Conservation (phyloP, 2,888 invertebrate species). For the Nephrotoma guestfalica region DNA sequence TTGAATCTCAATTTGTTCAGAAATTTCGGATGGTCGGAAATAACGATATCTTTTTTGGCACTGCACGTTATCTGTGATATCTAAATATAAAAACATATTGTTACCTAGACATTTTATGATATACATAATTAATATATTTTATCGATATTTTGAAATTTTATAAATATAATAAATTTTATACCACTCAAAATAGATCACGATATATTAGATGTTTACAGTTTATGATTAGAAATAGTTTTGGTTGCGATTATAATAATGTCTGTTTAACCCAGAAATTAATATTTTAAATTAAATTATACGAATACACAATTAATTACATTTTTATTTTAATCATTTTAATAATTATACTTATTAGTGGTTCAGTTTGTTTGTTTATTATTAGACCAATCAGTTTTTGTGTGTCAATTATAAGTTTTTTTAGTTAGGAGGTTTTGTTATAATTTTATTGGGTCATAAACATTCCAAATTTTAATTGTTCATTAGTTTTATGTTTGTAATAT, state of each 20-base stretch:
- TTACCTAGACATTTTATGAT: background rate
- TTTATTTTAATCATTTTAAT: background rate
- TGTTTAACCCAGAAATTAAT: background rate
- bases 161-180: background rate
- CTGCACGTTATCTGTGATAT: background rate
- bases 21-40: background rate
- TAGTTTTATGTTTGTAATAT: background rate
- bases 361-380: background rate
- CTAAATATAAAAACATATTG: background rate
- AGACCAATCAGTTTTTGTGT: background rate
- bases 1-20: background rate
- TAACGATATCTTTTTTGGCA: background rate
- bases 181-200: background rate
- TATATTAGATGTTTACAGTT: background rate
- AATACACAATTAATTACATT: background rate
- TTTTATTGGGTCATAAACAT: background rate
- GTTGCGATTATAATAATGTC: background rate
- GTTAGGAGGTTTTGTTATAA: background rate
- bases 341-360: background rate
- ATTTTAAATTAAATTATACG: background rate
- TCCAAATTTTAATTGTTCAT: background rate
- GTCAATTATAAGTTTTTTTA: background rate
- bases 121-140: background rate
- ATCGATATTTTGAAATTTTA: background rate
- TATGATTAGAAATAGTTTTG: background rate